phyloP scores from a whole-genome alignment of 2,888 invertebrate genomes.

The Bursaphelenchus okinawaensis region DNA sequence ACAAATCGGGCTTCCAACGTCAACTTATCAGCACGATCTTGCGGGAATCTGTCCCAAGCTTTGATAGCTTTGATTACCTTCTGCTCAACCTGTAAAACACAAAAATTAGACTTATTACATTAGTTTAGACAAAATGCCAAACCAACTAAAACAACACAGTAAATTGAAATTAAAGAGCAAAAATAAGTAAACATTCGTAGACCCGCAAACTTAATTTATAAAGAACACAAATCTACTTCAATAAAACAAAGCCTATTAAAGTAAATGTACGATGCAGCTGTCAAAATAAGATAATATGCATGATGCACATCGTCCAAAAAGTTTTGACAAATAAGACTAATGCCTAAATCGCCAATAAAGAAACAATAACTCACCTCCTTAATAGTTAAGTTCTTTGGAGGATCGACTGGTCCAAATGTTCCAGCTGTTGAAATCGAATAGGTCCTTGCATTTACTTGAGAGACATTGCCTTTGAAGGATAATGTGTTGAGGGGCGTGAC shows the following conservation, averaged over 20 bases:
- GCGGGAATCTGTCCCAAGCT: constrained; percentile 55
- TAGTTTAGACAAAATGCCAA: constrained; percentile 6
- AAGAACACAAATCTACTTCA: background rate
- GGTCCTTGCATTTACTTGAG: no score
- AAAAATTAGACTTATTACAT: background rate
- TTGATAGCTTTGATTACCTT: constrained; percentile 54
- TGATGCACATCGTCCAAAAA: no score
- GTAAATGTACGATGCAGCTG: no score
- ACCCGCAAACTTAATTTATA: background rate
- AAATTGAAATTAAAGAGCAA: no score
- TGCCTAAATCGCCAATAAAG: background rate
- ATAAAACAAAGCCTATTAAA: background rate
- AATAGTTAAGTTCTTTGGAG: constrained; percentile 52
- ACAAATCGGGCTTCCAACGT: constrained; percentile 86
- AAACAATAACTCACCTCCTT: constrained; percentile 35
- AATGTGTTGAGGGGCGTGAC: background rate
- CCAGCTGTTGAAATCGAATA: background rate
- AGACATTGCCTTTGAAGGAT: background rate
- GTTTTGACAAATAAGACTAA: background rate
- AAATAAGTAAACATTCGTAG: no score
- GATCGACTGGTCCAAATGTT: constrained; percentile 20
- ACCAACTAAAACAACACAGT: no score
- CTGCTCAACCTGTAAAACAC: constrained; percentile 44
- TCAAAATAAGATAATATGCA: no score
- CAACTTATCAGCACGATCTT: constrained; percentile 66